Evolutionary conservation across 2,113 vertebrate species (phyloP), one percentile per base, ranked within the genome.

Genomic region (Brachirus orientalis): DNA sequence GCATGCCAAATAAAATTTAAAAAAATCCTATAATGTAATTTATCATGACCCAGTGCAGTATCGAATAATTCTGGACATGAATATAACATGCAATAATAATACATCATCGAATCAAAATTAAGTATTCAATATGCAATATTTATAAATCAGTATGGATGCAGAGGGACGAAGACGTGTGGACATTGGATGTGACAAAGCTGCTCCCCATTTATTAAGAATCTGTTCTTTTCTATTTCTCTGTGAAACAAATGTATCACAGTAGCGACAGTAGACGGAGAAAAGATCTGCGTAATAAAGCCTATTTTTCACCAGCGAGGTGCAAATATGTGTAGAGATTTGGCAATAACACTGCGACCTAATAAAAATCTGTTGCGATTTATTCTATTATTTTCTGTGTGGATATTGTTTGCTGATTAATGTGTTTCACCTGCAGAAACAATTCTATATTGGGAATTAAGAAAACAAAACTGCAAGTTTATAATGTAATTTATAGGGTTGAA

Each of bases 371-470:
- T 43, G 10, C 55, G 14, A 71, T 65, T 1, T 57, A 16, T 51
- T 55, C 43, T 57, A 36, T 54, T 68, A 63, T 63, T 70, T 57
- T 45, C 13, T 18, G 38, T 38, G 35, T 57, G 56, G 18, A 36
- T 59, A 37, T 72, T 60, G 63, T 71, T n/a, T 55, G 47, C 46
- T 66, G 68, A 72, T 72, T 38, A 76, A 76, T 57, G 55, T n/a
- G 17, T 72, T 59, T 63, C 19, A 33, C 47, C 16, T 48, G 59
- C 7, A 28, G 6, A 54, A 65, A 54, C 53, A 4, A 61, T 67
- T 63, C 54, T 36, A 17, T 67, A 54, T 37, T 50, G 61, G 17
- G 55, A 64, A 74, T 9, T 70, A 70, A 47, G 22, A 33, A 52
- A 53, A 19, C 10, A 37, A 60, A 60, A 63, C 53, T 35, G 33